Evolutionary conservation across 2,888 invertebrate species (phyloP).

Genomic region (Venustoraphidia nigricollis): DNA sequence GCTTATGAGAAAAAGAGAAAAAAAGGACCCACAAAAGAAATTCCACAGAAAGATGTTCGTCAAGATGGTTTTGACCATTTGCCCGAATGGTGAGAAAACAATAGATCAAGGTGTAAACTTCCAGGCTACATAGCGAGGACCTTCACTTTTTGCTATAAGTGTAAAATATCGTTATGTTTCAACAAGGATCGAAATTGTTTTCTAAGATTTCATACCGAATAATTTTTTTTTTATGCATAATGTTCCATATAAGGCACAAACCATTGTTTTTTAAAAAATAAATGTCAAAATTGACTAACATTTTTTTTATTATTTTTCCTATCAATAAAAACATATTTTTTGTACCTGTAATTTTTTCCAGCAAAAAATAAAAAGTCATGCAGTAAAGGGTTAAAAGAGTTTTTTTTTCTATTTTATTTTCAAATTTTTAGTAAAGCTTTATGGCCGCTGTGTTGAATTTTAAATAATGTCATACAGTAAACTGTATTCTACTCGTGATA

Average conservation of each 20-base stretch:
- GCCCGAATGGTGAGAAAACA: not conserved
- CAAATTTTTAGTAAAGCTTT: no score
- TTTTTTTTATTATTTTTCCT: not conserved
- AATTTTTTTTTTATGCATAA: not conserved
- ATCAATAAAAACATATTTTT: not conserved
- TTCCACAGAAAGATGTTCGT: not conserved
- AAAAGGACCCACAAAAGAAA: not conserved
- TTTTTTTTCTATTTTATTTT: no score
- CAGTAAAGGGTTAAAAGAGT: no score
- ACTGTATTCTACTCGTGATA: no score
- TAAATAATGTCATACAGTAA: no score
- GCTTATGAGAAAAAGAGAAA: slow-evolving; percentile 1
- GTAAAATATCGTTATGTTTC: not conserved
- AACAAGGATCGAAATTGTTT: not conserved
- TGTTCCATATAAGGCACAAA: slow-evolving; percentile 1
- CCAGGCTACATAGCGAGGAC: not conserved
- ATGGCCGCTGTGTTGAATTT: no score
- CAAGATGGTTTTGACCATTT: not conserved
- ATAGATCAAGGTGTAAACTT: not conserved
- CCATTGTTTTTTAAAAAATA: not conserved
- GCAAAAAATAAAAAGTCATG: no score
- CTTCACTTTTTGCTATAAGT: not conserved
- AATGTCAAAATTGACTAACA: not conserved
- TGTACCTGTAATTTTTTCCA: no score
- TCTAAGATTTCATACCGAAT: not conserved